Base-by-base conservation (phyloP, 2,888 invertebrate species). In the Campoplex nolae region DNA sequence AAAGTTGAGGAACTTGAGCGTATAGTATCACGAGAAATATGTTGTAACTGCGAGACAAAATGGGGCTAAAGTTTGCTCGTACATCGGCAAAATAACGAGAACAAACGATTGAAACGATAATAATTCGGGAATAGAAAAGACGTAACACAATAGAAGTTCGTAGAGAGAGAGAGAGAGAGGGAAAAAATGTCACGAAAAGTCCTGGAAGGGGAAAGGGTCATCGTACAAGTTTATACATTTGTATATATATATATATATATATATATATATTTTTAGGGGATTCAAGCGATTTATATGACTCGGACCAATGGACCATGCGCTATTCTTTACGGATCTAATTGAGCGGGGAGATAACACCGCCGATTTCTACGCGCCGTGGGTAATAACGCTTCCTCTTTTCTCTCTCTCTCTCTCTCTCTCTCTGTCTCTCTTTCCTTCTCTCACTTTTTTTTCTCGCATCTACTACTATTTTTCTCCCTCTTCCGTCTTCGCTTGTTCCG, bases 241-340 rank as follows among this genome's bases (percentile, higher is more conserved):
- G 62, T 62, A 23, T 23, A 23, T 23, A 23, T 23, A 23, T 62
- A 62, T 62, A 62, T 28, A 67, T 81, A 51, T 62, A 62, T 67
- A 62, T 62, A 62, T 28, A 67, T 81, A 51, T 62, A 62, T 67
- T 16, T 54, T 82, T 75, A 75, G 68, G 70, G 58, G 68, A 67
- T 81, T 84, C 77, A 75, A 87, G 86, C 70, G 74, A 68, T 85
- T 73, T 83, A 83, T 83, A 85, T 82, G 86, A 83, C 84, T 75
- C 70, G 89, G 91, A 91, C 90, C 93, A 92, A 93, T 93, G 92
- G 90, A 89, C 90, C 91, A 91, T 91, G 90, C 87, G 91, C 90
- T 90, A 93, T 93, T 91, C 93, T 93, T 94, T 94, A 94, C 93
- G 93, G 91, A 90, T 93, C 92, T 94, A 94, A 94, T 94, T 94